phyloP scores from a whole-genome alignment of 92 coral and sea anemone species.

The Umimayanthus kanabou region DNA sequence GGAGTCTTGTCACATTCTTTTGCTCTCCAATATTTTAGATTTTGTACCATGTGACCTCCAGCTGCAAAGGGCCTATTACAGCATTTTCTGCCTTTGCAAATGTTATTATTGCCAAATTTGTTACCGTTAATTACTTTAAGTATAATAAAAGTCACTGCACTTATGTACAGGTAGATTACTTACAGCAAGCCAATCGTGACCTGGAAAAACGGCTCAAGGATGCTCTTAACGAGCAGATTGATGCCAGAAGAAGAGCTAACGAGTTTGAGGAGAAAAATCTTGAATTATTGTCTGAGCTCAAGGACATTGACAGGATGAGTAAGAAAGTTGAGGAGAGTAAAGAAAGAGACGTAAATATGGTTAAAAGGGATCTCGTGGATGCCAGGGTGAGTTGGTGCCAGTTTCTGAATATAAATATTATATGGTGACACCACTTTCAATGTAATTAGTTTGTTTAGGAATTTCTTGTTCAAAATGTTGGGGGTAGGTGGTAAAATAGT shows the following conservation, averaged over 20 bases:
- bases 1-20: no score
- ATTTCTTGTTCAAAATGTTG: no score
- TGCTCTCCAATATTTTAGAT: no score
- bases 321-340: conserved; percentile 80
- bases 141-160: not conserved
- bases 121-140: no score
- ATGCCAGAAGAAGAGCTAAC: conserved; percentile 61
- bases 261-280: conserved; percentile 84
- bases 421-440: no score
- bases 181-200: conserved; percentile 97
- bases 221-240: conserved; percentile 67
- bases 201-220: conserved; percentile 87
- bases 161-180: conserved; percentile 82
- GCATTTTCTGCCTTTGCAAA: no score
- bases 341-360: conserved; percentile 68
- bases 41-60: no score
- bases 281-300: conserved; percentile 81
- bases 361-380: conserved; percentile 73
- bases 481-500: no score
- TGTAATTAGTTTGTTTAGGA: no score
- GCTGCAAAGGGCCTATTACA: no score
- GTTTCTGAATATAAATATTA: not conserved
- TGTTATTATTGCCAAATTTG: no score
- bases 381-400: conserved; percentile 65
- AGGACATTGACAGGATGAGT: conserved; percentile 77